Evolutionary conservation across 1,140 invertebrate species (phyloP).

Genomic region (Ctenoplectra terminalis): DNA sequence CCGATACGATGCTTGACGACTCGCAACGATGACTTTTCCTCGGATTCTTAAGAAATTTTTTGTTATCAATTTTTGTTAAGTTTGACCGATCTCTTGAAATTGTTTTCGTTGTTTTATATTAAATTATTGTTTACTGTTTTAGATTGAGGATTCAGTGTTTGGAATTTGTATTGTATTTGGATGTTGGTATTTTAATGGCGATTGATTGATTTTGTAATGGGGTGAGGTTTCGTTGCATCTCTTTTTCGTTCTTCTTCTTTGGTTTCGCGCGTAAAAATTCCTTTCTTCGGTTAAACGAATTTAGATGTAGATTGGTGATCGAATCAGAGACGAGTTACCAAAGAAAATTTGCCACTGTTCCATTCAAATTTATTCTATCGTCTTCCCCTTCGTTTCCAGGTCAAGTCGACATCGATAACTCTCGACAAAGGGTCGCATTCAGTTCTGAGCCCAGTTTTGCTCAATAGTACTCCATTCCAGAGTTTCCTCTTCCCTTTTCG

Average conservation of each 20-base stretch:
- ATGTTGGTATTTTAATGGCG: background rate
- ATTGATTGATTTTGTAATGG: background rate
- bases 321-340: too few relatives aligned
- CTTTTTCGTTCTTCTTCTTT: too few relatives aligned
- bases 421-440: slow-evolving; percentile 1
- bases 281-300: too few relatives aligned
- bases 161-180: background rate
- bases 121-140: background rate
- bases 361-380: too few relatives aligned
- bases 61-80: too few relatives aligned
- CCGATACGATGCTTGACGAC: background rate
- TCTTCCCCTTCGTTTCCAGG: background rate
- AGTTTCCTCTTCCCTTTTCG: background rate
- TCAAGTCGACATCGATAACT: background rate
- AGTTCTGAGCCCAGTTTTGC: background rate
- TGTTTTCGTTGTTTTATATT: background rate
- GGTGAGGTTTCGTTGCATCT: background rate
- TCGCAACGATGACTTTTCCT: too few relatives aligned
- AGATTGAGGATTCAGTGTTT: background rate
- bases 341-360: too few relatives aligned
- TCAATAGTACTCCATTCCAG: background rate
- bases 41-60: too few relatives aligned
- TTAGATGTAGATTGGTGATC: too few relatives aligned
- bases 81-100: too few relatives aligned
- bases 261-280: too few relatives aligned